Evolutionary conservation across 35 echinoderm and acorn worm species (phyloP).

Genomic region (Heliocidaris erythrogramma): DNA sequence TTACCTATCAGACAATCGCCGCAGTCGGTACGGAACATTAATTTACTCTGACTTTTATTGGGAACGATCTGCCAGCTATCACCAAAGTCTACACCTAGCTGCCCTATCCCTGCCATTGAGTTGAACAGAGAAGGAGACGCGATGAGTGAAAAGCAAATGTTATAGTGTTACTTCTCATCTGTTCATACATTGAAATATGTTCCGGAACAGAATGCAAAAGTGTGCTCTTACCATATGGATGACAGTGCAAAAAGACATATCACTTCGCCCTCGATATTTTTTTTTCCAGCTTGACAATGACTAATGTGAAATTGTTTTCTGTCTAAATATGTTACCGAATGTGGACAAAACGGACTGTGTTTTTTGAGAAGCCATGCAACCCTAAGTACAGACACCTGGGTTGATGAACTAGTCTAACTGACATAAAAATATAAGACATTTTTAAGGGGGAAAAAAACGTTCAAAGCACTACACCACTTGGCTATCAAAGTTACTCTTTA

Average conservation of each 20-base stretch:
- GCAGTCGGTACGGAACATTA: neutral
- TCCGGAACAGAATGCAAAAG: too few relatives aligned
- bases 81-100: neutral
- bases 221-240: too few relatives aligned
- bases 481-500: too few relatives aligned
- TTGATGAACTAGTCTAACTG: neutral
- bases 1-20: neutral
- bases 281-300: too few relatives aligned
- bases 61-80: neutral
- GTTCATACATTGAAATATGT: neutral
- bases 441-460: neutral
- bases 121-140: neutral
- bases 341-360: neutral
- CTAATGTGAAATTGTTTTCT: neutral
- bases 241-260: too few relatives aligned
- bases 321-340: neutral
- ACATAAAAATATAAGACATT: neutral
- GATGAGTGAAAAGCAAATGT: neutral
- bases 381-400: neutral
- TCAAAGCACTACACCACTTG: too few relatives aligned
- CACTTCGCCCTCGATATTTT: too few relatives aligned
- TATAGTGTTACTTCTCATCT: neutral
- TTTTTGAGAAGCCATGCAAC: neutral
- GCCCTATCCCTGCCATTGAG: neutral
- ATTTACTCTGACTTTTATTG: slow-evolving; percentile 10